phyloP scores from a whole-genome alignment of 2,113 vertebrate species.

The Cromileptes altivelis region DNA sequence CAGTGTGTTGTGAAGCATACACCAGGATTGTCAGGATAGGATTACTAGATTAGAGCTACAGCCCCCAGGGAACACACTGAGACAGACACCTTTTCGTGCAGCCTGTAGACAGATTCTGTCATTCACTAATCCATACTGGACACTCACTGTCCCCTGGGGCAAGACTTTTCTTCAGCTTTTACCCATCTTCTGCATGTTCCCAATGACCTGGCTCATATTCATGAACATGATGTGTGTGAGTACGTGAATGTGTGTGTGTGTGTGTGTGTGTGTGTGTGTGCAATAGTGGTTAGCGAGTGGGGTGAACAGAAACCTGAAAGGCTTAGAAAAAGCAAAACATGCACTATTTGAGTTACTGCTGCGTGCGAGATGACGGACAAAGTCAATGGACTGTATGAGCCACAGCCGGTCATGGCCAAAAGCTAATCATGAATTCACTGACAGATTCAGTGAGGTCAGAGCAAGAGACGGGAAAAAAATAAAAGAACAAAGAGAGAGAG shows the following conservation, averaged over 20 bases:
- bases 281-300: not conserved
- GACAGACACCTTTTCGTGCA: constrained; percentile 55
- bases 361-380: constrained; percentile 67
- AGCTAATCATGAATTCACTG: constrained; percentile 55
- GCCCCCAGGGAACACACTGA: constrained; percentile 27
- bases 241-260: not conserved
- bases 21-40: constrained; percentile 64
- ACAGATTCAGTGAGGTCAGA: constrained; percentile 65
- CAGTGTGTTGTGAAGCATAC: constrained; percentile 52
- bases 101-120: constrained; percentile 70
- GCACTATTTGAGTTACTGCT: constrained; percentile 56
- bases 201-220: constrained; percentile 50
- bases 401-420: constrained; percentile 54
- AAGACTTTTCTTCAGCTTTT: constrained; percentile 49
- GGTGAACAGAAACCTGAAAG: constrained; percentile 25
- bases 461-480: not conserved
- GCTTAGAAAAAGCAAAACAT: constrained; percentile 37
- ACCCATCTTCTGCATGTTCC: constrained; percentile 47
- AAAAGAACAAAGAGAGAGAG: not conserved
- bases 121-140: constrained; percentile 71
- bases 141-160: constrained; percentile 58
- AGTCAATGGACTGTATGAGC: constrained; percentile 68
- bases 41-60: constrained; percentile 74
- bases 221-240: constrained; percentile 7
- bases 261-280: constrained; percentile 12